phyloP scores from a whole-genome alignment of 2,113 vertebrate genomes.

The Prochilodus magdalenae region DNA sequence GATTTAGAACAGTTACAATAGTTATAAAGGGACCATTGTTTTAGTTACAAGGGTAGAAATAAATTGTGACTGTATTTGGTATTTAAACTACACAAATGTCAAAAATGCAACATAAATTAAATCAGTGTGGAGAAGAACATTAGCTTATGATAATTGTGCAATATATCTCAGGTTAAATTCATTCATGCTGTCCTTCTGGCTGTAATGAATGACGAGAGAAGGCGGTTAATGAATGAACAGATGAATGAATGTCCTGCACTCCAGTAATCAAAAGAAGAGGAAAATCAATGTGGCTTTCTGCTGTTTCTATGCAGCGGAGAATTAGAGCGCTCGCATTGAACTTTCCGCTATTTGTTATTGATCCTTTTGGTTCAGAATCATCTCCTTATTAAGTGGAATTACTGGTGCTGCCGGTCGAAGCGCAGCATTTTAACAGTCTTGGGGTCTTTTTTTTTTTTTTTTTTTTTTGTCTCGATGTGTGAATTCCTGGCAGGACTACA shows the following conservation, averaged over 20 bases:
- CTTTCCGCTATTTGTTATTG: slow-evolving; percentile 65
- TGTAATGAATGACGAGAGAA: not conserved
- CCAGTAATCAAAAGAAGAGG: slow-evolving; percentile 60
- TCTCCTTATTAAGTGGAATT: slow-evolving; percentile 58
- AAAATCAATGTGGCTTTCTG: slow-evolving; percentile 67
- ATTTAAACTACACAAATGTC: too few species aligned
- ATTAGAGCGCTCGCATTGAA: slow-evolving; percentile 63
- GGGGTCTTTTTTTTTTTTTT: not conserved
- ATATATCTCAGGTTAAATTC: too few species aligned
- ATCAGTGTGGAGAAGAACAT: too few species aligned
- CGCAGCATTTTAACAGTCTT: slow-evolving; percentile 45
- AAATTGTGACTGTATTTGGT: too few species aligned
- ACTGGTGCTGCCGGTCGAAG: slow-evolving; percentile 31
- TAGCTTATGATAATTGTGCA: too few species aligned
- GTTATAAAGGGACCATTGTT: too few species aligned
- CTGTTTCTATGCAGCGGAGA: slow-evolving; percentile 49
- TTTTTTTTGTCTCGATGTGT: slow-evolving; percentile 1
- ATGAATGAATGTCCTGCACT: slow-evolving; percentile 63
- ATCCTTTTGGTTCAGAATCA: slow-evolving; percentile 62
- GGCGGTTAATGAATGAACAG: slow-evolving; percentile 57
- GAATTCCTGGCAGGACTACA: slow-evolving; percentile 11
- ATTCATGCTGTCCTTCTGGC: too few species aligned
- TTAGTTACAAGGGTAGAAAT: too few species aligned
- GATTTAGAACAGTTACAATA: too few species aligned
- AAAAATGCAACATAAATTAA: too few species aligned